Conservation (phyloP, 2,113 vertebrate genomes). For the Semnopithecus entellus region DNA sequence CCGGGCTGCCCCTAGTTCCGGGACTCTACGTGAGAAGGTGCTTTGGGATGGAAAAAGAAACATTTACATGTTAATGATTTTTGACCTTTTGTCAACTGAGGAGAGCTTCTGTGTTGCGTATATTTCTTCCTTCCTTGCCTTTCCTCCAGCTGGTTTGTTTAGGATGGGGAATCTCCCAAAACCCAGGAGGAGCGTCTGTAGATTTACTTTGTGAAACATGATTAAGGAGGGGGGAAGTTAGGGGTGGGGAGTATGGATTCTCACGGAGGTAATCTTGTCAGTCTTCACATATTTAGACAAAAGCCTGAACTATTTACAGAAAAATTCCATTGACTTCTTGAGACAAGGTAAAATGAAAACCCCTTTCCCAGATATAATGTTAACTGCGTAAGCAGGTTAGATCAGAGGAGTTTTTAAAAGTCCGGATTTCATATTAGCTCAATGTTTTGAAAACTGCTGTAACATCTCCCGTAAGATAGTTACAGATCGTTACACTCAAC, state of each 20-base stretch:
- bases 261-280: background rate
- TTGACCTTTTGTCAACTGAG: background rate
- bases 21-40: background rate
- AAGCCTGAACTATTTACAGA: background rate
- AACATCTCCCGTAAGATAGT: background rate
- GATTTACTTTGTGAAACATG: slow-evolving; percentile 5
- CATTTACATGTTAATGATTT: background rate
- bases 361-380: background rate
- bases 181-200: background rate
- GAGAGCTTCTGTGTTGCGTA: background rate
- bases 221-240: background rate
- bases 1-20: background rate
- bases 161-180: background rate
- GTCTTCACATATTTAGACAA: background rate
- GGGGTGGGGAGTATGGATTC: background rate
- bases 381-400: background rate
- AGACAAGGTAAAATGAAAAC: background rate
- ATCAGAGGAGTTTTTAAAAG: background rate
- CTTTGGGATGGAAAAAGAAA: background rate
- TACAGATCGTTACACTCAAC: background rate
- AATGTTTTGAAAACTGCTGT: background rate
- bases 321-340: slow-evolving; percentile 8
- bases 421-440: background rate
- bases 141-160: background rate
- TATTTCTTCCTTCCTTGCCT: background rate